Base-by-base conservation (phyloP, 2,113 vertebrate genomes). In the Leucosticte australis region DNA sequence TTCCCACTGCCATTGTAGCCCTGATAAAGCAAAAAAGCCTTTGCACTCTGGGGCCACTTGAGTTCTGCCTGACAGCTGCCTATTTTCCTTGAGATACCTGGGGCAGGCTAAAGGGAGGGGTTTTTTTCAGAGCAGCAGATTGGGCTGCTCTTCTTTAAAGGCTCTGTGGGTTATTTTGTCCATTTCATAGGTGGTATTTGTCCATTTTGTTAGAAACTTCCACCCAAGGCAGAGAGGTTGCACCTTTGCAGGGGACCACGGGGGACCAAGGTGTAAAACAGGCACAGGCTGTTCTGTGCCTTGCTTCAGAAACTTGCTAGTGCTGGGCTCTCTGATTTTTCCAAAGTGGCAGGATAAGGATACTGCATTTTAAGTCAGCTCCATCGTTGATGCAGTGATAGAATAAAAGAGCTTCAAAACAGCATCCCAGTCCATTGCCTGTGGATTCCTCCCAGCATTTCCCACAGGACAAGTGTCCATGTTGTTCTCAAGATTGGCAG, bases 1-100 rank as follows among this genome's bases (percentile, higher is more conserved):
- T 93, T 97, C 90, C 94, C 91, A 96, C 95, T 95, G 94, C 96
- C 95, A 76, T 68, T 79, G 80, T 87, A 91, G 94, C 87, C 91
- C 90, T 81, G 75, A 86, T 74, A 82, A 93, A 93, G 95, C 96
- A 96, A 96, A 95, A 92, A 95, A 94, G 60, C 83, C 90, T 95
- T 95, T 96, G 84, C 95, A 42, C 74, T 94, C 91, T 91, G 82
- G 85, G 94, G 82, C 91, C 70, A 49, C 76, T 8, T 17, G 35
- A 70, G 63, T 81, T 94, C 95, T 96, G 95, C 94, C 90, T 92
- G 88, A 77, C 89, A 85, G 92, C 83, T 95, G 96, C 94, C 88
- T 70, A 2, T 69, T 96, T 89, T 46, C 90, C 90, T 95, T 1
- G 0, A 85, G 78, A 59, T 41, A 53, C 83, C 68, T 23, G 78